Evolutionary conservation across 2,113 vertebrate genomes (phyloP).

Genomic region (Mesembrinibis cayennensis): DNA sequence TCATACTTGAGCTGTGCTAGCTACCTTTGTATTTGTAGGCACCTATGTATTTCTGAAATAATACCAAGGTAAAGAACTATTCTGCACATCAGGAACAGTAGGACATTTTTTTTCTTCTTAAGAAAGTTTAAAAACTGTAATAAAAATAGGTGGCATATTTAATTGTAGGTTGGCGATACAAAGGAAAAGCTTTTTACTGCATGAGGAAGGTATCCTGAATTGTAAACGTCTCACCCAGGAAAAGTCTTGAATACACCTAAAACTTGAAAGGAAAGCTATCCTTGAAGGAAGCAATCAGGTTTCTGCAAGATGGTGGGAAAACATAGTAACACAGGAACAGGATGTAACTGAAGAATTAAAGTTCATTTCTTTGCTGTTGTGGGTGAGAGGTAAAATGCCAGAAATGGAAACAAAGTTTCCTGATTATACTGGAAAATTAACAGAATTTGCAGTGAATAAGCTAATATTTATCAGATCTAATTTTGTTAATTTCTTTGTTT

Average conservation of each 20-base stretch:
- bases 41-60: neutral
- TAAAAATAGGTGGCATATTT: neutral
- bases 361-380: slow-evolving; percentile 39
- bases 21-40: neutral
- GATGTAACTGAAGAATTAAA: slow-evolving; percentile 57
- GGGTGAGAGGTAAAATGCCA: slow-evolving; percentile 64
- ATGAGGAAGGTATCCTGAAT: neutral
- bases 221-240: slow-evolving; percentile 12
- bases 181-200: neutral
- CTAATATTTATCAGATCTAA: neutral
- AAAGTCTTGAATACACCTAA: neutral
- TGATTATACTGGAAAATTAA: slow-evolving; percentile 24
- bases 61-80: neutral
- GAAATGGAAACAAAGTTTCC: slow-evolving; percentile 63
- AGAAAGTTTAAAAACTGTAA: neutral
- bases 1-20: neutral
- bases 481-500: neutral
- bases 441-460: neutral
- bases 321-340: slow-evolving; percentile 57
- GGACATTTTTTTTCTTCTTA: neutral
- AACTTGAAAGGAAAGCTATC: slow-evolving; percentile 25
- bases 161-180: neutral
- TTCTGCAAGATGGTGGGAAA: slow-evolving; percentile 56
- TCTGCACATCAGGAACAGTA: neutral
- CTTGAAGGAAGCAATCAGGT: slow-evolving; percentile 17